Evolutionary conservation across 2,888 invertebrate species (phyloP), one percentile per base, ranked within the genome.

Genomic region (Pycnomerus fuliginosus): DNA sequence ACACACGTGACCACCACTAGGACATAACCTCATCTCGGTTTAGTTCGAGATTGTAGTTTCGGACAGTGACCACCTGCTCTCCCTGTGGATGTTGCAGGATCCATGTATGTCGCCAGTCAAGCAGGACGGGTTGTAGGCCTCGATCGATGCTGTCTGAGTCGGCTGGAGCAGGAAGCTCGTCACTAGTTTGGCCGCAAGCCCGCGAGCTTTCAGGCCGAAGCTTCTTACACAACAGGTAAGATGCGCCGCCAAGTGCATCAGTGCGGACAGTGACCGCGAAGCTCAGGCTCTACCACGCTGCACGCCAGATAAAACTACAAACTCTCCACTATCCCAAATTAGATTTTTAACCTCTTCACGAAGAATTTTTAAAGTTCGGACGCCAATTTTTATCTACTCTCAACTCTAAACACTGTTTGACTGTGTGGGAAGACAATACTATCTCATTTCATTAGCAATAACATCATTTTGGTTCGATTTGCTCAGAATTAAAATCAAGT

Each of bases 101-200:
- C 44, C 44, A 41, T 44, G 52, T 53, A 48, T 52, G 44, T 51
- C 51, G 49, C 46, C 49, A 53, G 47, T 49, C 53, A 50, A 58
- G 50, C 53, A 55, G 52, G 52, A 53, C 49, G 42, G 54, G 48
- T 56, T 43, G 48, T 58, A 62, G 57, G 62, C n/a, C 58, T 53
- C 65, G 64, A 67, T 67, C 65, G 65, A 66, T 67, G 66, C 63
- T 55, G 65, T 64, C 65, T 65, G 64, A 64, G 55, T 45, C 57
- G 60, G 55, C 61, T 56, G 62, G 60, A 61, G 60, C 61, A 56
- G 55, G 56, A 55, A 62, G 58, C 56, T 61, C 57, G 56, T 61
- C 61, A 60, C 60, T 58, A 60, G 55, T 42, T 44, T 35, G 52
- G 57, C 61, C 53, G 53, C 54, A 53, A 48, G 46, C 52, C 53